These are phyloP conservation scores for Alca torda DNA, from an alignment of 2,797 vertebrate genomes.

Conservation along the genomic window DNA sequence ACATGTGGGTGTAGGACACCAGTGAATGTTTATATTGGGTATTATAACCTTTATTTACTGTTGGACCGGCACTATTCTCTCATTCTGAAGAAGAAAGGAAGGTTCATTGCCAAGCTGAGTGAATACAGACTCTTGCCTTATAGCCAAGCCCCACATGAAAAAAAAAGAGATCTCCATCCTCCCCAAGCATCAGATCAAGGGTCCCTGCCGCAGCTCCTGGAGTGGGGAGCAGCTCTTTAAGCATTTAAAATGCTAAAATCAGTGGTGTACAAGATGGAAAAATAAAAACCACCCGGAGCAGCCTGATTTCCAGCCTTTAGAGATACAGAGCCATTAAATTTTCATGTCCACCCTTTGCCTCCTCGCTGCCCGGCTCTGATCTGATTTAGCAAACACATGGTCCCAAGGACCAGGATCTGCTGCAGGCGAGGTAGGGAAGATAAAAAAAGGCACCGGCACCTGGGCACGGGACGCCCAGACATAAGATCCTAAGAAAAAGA, in stretches of 20 bases:
- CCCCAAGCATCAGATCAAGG: not conserved
- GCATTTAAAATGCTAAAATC: conserved; percentile 11
- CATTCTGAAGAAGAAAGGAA: not conserved
- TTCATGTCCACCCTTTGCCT: conserved; percentile 2
- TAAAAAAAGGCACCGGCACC: rapidly evolving
- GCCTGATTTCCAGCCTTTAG: not conserved
- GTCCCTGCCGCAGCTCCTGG: not conserved
- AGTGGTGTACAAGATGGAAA: not conserved
- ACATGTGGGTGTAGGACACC: conserved; percentile 13
- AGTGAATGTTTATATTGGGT: conserved; percentile 23
- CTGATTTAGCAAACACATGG: not conserved
- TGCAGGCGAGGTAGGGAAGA: not conserved
- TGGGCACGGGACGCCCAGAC: not conserved
- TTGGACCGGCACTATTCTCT: not conserved
- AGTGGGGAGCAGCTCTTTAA: not conserved
- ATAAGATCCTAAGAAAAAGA: not conserved
- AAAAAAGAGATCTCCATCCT: not conserved
- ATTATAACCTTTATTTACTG: conserved; percentile 46
- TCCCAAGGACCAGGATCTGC: not conserved
- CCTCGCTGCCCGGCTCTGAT: not conserved
- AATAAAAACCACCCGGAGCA: not conserved
- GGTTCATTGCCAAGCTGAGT: not conserved
- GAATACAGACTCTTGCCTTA: not conserved
- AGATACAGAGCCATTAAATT: conserved; percentile 41
- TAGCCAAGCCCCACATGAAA: not conserved